Evolutionary conservation across 1,140 invertebrate species (phyloP), one percentile per base, ranked within the genome.

Genomic region (Doryteuthis pealeii): DNA sequence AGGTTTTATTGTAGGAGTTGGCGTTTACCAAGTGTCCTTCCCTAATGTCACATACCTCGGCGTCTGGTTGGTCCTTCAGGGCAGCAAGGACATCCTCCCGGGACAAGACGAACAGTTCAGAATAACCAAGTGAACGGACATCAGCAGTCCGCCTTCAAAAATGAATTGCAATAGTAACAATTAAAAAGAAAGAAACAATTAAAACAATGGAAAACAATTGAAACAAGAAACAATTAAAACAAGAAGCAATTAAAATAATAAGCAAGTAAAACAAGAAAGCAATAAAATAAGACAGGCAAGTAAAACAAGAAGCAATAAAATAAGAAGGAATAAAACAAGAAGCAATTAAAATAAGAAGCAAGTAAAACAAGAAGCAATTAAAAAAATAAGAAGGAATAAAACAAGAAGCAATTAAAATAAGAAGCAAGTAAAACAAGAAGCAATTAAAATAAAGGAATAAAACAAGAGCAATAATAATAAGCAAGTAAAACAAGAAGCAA

Each of bases 21-120:
- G n/a, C n/a, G n/a, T n/a, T n/a, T n/a, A n/a, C n/a, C n/a, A n/a
- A n/a, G n/a, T n/a, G n/a, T n/a, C n/a, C n/a, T n/a, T n/a, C n/a
- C n/a, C n/a, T n/a, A n/a, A n/a, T n/a, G n/a, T n/a, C 54, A 58
- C 76, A 79, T 83, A 97, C 95, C 88, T 98, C 94, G 0, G 96
- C 96, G 86, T 98, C 96, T 0, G 96, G 96, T 81, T 98, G 97
- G 85, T 98, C 96, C 86, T 97, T 97, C 92, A 98, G 95, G 2
- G 96, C 96, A 0, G 93, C 92, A 14, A 98, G 85, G 0, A 98
- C 95, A 83, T 98, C 96, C 87, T 98, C 96, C n/a, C 96, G 90
- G 0, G 96, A 97, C 0, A 99, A 88, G 49, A 95, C 97, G 87
- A 99, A 98, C 2, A 99, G 89, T 85, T 98, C 96, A 0, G 96